Evolutionary conservation across 2,888 invertebrate genomes (phyloP), one percentile per base, ranked within the genome.

Genomic region (Nomada goodeniana): DNA sequence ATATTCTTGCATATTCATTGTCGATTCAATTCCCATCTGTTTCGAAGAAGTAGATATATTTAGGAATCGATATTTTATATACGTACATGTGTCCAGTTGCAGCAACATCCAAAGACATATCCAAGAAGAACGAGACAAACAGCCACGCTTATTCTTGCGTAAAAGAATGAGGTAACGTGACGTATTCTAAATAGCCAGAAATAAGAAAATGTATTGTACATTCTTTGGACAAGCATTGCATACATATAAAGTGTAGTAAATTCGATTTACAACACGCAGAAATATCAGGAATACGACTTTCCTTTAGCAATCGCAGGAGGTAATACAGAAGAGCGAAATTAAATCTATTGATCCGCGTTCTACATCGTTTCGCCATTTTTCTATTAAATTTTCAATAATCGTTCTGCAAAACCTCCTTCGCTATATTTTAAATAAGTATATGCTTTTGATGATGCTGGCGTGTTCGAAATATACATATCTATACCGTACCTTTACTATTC

Each of bases 111-210:
- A 44, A 61, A 60, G 29, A 20, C 26, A 26, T 71, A 29, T 44
- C 23, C 15, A 20, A 10, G 13, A 13, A 26, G 18, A 18, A 72
- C 42, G 26, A 44, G 60, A 29, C 26, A 11, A 7, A 7, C 26
- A 61, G 75, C 29, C 15, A 52, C 29, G 44, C 53, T 75, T 61
- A 72, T 75, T 71, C 72, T 42, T 44, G 13, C 26, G 13, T 7
- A 18, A 60, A 71, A 20, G 59, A 61, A 70, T 44, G 61, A 59
- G 20, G 36, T 47, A 60, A 26, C 42, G 52, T 44, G 72, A 72
- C 75, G 72, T 53, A 61, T 75, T 53, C 52, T 75, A 42, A 53
- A 53, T 52, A 72, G 75, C 15, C 44, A 18, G 52, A 53, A 75
- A 75, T 53, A 71, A 47, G 42, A 26, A 26, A 20, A 26, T 60